Evolutionary conservation across 2,797 vertebrate genomes (phyloP).

Genomic region (Sebastes hubbsi): DNA sequence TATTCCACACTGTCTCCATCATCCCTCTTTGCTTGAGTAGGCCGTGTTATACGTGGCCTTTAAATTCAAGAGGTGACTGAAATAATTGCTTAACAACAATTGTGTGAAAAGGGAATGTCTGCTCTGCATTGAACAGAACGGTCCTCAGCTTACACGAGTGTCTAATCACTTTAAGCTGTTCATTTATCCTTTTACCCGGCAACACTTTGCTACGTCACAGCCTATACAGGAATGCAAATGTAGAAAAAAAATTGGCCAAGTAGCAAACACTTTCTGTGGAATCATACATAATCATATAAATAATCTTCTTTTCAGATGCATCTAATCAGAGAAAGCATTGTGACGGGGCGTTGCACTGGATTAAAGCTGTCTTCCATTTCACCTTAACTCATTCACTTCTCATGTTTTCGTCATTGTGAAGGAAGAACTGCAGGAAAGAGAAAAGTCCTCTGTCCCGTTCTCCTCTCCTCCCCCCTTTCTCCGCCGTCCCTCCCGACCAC

Average conservation of each 20-base stretch:
- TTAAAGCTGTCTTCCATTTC: constrained; percentile 57
- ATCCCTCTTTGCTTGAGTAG: constrained; percentile 11
- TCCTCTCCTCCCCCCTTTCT: constrained; percentile 47
- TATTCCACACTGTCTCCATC: constrained; percentile 24
- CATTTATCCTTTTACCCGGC: background rate
- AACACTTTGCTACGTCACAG: background rate
- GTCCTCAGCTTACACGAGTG: constrained; percentile 11
- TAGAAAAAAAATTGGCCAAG: background rate
- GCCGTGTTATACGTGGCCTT: background rate
- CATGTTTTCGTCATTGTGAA: constrained; percentile 37
- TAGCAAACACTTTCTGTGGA: background rate
- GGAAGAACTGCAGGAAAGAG: constrained; percentile 43
- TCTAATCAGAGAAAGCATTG: constrained; percentile 25
- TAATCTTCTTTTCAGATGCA: constrained; percentile 17
- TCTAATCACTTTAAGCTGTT: constrained; percentile 19
- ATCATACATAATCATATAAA: constrained; percentile 34
- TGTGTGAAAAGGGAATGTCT: constrained; percentile 10
- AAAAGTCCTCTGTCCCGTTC: constrained; percentile 56
- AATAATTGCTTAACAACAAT: constrained; percentile 15
- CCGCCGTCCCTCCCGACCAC: constrained; percentile 79
- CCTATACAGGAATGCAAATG: background rate
- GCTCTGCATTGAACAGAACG: background rate
- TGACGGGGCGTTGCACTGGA: background rate
- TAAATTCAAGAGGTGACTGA: constrained; percentile 15
- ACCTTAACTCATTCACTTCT: constrained; percentile 48